Conservation (phyloP, 92 coral and sea anemone genomes). For the Siderastrea siderea region DNA sequence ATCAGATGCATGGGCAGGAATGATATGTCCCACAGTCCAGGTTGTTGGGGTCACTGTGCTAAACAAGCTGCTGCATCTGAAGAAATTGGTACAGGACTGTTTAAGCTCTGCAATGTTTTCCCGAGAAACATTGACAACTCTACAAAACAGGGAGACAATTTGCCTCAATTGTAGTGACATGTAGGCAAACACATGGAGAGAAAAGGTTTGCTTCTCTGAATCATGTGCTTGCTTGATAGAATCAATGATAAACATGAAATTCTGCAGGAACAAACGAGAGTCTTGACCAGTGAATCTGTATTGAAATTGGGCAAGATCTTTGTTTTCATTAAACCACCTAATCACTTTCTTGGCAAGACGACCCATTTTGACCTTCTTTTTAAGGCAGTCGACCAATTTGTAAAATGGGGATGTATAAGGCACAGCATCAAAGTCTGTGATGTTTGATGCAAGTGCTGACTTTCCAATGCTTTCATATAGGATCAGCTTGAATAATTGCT, state of each 20-base stretch:
- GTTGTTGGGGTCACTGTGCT: conserved; percentile 58
- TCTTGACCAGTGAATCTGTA: conserved; percentile 65
- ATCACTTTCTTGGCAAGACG: conserved; percentile 52
- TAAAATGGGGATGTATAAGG: conserved; percentile 25
- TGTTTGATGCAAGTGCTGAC: conserved; percentile 30
- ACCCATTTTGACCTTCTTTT: conserved; percentile 28
- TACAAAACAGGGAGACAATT: conserved; percentile 47
- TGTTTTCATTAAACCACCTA: conserved; percentile 60
- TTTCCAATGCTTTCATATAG: conserved; percentile 50
- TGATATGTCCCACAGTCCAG: conserved; percentile 25
- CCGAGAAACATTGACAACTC: conserved; percentile 50
- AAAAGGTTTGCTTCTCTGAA: conserved; percentile 41
- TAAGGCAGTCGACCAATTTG: conserved; percentile 40
- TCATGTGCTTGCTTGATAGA: conserved; percentile 46
- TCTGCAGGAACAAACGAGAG: conserved; percentile 53
- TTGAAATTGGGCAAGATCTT: conserved; percentile 31
- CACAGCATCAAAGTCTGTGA: conserved; percentile 39
- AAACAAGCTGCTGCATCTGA: conserved; percentile 50
- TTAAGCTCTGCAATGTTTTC: conserved; percentile 54
- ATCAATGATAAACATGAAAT: conserved; percentile 61
- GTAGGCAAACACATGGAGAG: conserved; percentile 63
- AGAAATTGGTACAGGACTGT: conserved; percentile 55
- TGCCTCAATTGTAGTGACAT: conserved; percentile 53
- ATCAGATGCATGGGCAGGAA: conserved; percentile 62
- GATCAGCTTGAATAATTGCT: conserved; percentile 32